Conservation (phyloP, 2,797 vertebrate species). For the Thripadectes ignobilis region DNA sequence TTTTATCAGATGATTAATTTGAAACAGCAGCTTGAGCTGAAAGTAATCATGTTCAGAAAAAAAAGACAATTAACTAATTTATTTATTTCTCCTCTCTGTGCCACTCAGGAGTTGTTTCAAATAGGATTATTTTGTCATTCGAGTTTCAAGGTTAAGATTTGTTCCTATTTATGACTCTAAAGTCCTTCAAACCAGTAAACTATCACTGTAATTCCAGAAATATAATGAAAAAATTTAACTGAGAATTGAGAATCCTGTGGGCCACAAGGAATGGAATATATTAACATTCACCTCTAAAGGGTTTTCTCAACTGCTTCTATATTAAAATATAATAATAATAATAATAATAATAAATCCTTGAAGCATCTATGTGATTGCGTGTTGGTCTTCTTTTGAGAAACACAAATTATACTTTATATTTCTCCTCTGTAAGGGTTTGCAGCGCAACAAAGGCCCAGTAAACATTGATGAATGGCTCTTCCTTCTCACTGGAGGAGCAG, state of each 20-base stretch:
- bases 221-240: conserved; percentile 58
- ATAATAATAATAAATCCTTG: background rate
- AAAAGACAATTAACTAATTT: conserved; percentile 14
- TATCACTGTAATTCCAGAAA: conserved; percentile 62
- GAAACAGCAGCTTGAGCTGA: conserved; percentile 10
- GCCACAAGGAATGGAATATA: conserved; percentile 26
- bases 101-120: conserved; percentile 42
- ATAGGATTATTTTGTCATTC: conserved; percentile 64
- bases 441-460: conserved; percentile 67
- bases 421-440: conserved; percentile 63
- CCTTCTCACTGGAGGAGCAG: conserved; percentile 52
- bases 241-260: conserved; percentile 57
- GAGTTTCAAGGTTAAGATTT: conserved; percentile 66
- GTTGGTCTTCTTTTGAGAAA: conserved; percentile 65
- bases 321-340: conserved; percentile 22
- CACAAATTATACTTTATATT: conserved; percentile 68
- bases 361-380: conserved; percentile 50
- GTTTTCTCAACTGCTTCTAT: conserved; percentile 18
- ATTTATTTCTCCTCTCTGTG: background rate
- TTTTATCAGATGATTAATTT: conserved; percentile 14
- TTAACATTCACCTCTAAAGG: conserved; percentile 62
- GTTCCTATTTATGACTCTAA: conserved; percentile 56
- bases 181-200: conserved; percentile 65
- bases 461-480: conserved; percentile 68
- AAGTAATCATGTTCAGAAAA: background rate